Conservation (phyloP, 2,888 invertebrate genomes). For the Euclidia mi region DNA sequence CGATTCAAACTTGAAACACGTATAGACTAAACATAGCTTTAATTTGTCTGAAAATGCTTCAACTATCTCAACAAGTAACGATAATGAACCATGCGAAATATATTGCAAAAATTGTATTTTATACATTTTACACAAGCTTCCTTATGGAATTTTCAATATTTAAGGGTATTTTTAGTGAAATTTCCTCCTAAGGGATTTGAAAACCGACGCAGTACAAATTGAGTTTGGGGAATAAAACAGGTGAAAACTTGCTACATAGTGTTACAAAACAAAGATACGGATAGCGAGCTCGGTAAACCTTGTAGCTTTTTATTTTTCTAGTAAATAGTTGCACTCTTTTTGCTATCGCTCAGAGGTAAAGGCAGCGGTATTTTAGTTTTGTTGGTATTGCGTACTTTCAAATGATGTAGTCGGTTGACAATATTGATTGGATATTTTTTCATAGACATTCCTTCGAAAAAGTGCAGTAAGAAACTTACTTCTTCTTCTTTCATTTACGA, state of each 20-base stretch:
- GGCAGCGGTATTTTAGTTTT: no score
- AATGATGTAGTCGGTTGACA: no score
- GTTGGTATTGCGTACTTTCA: no score
- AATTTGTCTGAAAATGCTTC: no score
- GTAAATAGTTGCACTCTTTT: background rate
- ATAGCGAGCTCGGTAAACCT: constrained; percentile 9
- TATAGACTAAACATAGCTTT: no score
- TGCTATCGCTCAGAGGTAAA: background rate
- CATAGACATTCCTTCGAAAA: no score
- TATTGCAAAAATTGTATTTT: background rate
- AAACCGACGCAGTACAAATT: constrained; percentile 28
- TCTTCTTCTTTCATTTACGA: no score
- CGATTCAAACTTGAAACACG: no score
- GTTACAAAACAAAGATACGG: no score
- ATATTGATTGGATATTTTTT: no score
- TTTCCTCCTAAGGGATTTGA: constrained; percentile 2
- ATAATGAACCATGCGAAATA: background rate
- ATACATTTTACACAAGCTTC: background rate
- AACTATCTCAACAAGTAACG: background rate
- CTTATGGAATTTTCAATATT: constrained; percentile 6
- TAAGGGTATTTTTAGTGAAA: background rate
- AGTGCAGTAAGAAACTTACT: no score
- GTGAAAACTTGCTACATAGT: constrained; percentile 26
- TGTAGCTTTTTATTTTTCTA: no score
- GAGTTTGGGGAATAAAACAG: constrained; percentile 29